These are phyloP conservation scores for Hybos culiciformis DNA, from an alignment of 2,888 invertebrate species.

Conservation along the genomic window DNA sequence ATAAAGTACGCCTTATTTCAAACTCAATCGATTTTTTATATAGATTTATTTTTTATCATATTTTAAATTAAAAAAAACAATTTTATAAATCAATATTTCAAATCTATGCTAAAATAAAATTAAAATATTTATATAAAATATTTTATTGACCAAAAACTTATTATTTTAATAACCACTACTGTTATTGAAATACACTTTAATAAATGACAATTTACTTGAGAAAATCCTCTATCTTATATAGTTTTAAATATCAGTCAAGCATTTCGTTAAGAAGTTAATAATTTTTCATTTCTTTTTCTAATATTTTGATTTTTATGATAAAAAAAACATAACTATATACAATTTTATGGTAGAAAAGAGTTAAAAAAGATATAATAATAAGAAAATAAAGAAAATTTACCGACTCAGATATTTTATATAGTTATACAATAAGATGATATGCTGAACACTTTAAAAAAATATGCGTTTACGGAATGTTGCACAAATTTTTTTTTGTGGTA, in stretches of 20 bases:
- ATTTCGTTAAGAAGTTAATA: not conserved
- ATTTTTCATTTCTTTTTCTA: not conserved
- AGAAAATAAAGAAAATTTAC: not conserved
- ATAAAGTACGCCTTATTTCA: not conserved
- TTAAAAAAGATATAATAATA: too few species aligned
- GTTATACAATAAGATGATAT: too few species aligned
- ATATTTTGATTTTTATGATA: not conserved
- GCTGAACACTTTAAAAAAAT: too few species aligned
- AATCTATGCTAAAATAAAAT: too few species aligned
- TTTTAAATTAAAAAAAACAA: not conserved
- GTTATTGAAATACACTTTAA: too few species aligned
- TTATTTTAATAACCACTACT: too few species aligned
- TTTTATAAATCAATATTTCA: too few species aligned
- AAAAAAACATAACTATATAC: not conserved
- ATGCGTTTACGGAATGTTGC: not conserved
- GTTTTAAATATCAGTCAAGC: not conserved
- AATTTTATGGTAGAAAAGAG: not conserved
- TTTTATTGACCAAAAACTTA: too few species aligned
- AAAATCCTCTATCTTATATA: conserved; percentile 1
- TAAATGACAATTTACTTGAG: not conserved
- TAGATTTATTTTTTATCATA: not conserved
- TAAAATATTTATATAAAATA: too few species aligned
- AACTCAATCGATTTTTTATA: not conserved
- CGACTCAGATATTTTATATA: not conserved
- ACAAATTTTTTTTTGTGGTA: too few species aligned